Evolutionary conservation across 2,113 vertebrate species (phyloP), one percentile per base, ranked within the genome.

Genomic region (Genyomyrus donnyi): DNA sequence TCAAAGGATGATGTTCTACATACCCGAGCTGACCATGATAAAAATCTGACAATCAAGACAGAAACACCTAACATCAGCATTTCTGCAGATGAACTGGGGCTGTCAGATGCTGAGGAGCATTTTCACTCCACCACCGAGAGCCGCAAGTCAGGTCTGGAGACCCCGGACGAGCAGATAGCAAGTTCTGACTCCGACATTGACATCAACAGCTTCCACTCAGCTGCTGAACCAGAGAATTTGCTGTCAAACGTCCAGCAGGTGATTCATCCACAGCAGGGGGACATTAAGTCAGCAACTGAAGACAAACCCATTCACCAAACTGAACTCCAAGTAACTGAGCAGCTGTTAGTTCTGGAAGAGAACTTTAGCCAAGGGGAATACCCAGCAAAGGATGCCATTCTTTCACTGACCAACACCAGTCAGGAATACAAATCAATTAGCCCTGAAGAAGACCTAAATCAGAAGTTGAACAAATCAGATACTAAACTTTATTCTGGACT

Each of bases 161-260:
- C 93, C 45, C 96, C 96, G 88, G 94, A 94, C 91, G 96, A 94
- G 94, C 95, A 95, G 93, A 97, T 96, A 92, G 96, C 95, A 83
- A 97, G 97, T 89, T 99, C 97, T 0, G 97, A 96, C 85, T 99
- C 98, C 0, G 98, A 99, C 88, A 97, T 95, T 1, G 98, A 99
- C 93, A 96, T 98, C 90, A 97, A 97, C 92, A 99, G 98, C 95
- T 99, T 97, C 93, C 97, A 99, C 93, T 99, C 98, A 5, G 97
- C 97, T 0, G 93, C 96, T 4, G 98, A 99, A 92, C 96, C 96
- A 91, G 97, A 98, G 91, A 97, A 99, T 93, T 95, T 99, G 93
- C 96, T 98, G 42, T 97, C 96, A 80, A 97, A 99, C 92, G 98
- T 99, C 92, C 98, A 99, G 96, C 96, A 97, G 94, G 96, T 96